A percentile compares a stretch with the other conserved stretches of the same genome.
phyloP scores from a whole-genome alignment of 2,113 vertebrate genomes.

The Vidua chalybeata region DNA sequence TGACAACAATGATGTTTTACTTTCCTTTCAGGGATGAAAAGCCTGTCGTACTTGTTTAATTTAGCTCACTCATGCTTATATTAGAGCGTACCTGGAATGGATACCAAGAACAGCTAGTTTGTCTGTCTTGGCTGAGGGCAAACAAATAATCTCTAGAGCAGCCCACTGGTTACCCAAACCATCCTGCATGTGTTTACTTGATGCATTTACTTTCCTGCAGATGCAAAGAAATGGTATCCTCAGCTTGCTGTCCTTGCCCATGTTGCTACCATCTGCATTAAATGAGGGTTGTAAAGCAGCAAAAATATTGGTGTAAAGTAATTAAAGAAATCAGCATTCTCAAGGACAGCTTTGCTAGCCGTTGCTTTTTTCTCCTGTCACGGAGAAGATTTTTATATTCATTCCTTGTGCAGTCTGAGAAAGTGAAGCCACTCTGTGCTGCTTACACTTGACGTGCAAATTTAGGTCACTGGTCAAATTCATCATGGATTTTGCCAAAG shows the following conservation, averaged over 20 bases:
- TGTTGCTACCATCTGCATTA: not conserved
- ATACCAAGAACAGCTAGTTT: not conserved
- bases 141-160: not conserved
- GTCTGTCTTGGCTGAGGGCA: not conserved
- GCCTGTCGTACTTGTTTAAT: constrained; percentile 42
- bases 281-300: not conserved
- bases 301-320: not conserved
- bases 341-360: not conserved
- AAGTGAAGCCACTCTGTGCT: not conserved
- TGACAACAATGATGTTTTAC: constrained; percentile 52
- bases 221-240: not conserved
- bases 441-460: not conserved
- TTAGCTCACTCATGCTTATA: constrained; percentile 41
- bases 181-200: not conserved
- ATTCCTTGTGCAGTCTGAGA: not conserved
- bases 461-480: constrained; percentile 3
- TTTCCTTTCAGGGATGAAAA: constrained; percentile 44
- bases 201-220: not conserved
- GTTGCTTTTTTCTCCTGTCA: not conserved
- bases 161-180: not conserved
- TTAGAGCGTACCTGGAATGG: constrained; percentile 3
- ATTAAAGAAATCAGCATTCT: not conserved
- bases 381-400: not conserved
- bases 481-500: not conserved
- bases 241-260: rapidly evolving